These are phyloP conservation scores for Gavia stellata DNA, from an alignment of 2,113 vertebrate species.

Conservation along the genomic window DNA sequence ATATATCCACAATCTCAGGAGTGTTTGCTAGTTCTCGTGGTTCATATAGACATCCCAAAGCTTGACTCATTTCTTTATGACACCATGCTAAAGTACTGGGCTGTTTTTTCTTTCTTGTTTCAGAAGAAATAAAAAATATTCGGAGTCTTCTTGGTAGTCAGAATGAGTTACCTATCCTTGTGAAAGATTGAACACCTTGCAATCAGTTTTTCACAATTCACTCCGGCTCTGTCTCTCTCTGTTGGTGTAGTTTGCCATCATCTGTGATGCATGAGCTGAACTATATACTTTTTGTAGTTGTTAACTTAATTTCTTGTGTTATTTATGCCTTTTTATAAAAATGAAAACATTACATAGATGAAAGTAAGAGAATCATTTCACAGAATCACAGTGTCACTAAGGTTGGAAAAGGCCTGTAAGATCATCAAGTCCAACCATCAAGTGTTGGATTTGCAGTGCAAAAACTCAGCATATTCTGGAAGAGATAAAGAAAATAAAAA, in stretches of 20 bases:
- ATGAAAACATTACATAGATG: neutral
- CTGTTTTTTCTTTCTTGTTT: neutral
- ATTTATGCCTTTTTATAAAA: neutral
- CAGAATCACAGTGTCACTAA: no score
- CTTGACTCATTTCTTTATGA: neutral
- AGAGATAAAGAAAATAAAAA: no score
- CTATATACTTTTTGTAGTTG: neutral
- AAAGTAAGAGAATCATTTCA: neutral
- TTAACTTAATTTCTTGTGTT: neutral
- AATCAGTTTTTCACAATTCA: neutral
- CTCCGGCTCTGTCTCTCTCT: neutral
- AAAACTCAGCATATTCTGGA: no score
- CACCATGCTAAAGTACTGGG: neutral
- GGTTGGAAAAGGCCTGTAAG: no score
- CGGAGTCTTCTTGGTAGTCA: neutral
- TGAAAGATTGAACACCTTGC: neutral
- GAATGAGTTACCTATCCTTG: neutral
- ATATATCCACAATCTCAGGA: neutral
- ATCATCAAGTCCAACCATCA: no score
- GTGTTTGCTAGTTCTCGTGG: neutral
- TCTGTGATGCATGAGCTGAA: neutral
- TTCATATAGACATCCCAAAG: neutral
- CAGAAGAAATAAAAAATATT: neutral
- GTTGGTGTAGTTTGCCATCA: neutral
- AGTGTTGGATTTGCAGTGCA: no score